Evolutionary conservation across 2,113 vertebrate genomes (phyloP).

Genomic region (Aegotheles bennettii): DNA sequence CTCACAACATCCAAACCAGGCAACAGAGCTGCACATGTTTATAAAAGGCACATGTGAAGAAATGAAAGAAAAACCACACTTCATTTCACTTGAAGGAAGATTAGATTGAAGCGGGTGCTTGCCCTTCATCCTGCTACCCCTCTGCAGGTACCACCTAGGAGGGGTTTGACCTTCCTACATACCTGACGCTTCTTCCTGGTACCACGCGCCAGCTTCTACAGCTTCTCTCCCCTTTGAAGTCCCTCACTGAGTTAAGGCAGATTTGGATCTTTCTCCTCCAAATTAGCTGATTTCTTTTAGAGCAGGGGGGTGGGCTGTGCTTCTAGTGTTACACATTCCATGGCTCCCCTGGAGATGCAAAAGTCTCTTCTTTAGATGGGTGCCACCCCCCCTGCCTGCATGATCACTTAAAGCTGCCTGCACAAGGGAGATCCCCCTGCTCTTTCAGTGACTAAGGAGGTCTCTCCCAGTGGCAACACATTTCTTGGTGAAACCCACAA

Average conservation of each 20-base stretch:
- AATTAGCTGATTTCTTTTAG: neutral
- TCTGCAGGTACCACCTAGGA: neutral
- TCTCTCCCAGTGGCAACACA: neutral
- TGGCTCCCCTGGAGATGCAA: accelerated
- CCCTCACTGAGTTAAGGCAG: neutral
- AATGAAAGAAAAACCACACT: conserved; percentile 54
- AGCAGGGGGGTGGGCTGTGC: neutral
- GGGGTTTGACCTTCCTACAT: neutral
- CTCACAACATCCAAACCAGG: conserved; percentile 23
- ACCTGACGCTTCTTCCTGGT: neutral
- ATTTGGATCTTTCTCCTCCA: conserved; percentile 1
- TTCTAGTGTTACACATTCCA: neutral
- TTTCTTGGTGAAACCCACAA: neutral
- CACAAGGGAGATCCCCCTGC: neutral
- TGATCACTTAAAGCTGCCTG: neutral
- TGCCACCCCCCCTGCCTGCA: neutral
- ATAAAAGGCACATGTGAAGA: conserved; percentile 27
- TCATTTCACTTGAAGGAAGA: conserved; percentile 1
- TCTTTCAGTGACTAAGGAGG: neutral
- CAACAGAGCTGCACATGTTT: conserved; percentile 4
- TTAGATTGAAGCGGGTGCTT: neutral
- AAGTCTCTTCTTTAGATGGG: neutral
- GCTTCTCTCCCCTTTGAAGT: conserved; percentile 23
- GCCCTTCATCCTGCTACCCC: neutral
- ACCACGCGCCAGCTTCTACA: neutral